These are phyloP conservation scores for Buceros bicornis DNA, from an alignment of 2,797 vertebrate species.

Conservation along the genomic window DNA sequence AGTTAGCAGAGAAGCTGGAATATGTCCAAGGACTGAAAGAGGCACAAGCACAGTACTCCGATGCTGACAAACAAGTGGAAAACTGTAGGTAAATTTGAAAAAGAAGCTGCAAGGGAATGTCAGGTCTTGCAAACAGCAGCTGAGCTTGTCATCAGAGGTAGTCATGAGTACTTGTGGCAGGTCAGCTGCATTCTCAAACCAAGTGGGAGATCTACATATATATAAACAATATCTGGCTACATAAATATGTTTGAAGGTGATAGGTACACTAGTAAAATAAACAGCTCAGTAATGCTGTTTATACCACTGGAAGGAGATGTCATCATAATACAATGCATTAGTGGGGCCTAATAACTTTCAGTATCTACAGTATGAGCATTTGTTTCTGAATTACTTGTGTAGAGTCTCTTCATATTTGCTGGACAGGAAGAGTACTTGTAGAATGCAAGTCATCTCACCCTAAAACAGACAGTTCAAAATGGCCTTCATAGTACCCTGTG, in stretches of 20 bases:
- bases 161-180: background rate
- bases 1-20: conserved; percentile 26
- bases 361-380: background rate
- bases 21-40: background rate
- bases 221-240: background rate
- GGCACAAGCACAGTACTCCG: background rate
- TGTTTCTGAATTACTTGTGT: background rate
- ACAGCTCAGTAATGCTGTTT: background rate
- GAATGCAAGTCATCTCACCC: background rate
- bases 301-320: background rate
- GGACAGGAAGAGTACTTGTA: background rate
- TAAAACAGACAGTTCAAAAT: background rate
- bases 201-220: background rate
- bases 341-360: background rate
- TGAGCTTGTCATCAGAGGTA: background rate
- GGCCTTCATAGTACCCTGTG: background rate
- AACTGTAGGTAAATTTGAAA: background rate
- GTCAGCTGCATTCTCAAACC: background rate
- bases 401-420: background rate
- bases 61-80: background rate
- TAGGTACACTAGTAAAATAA: background rate
- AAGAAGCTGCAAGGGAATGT: background rate
- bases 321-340: background rate
- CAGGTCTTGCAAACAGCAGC: background rate
- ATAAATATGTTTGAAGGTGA: background rate